Base-by-base conservation (phyloP, 1,140 invertebrate genomes). In the Paraescarpia echinospica region DNA sequence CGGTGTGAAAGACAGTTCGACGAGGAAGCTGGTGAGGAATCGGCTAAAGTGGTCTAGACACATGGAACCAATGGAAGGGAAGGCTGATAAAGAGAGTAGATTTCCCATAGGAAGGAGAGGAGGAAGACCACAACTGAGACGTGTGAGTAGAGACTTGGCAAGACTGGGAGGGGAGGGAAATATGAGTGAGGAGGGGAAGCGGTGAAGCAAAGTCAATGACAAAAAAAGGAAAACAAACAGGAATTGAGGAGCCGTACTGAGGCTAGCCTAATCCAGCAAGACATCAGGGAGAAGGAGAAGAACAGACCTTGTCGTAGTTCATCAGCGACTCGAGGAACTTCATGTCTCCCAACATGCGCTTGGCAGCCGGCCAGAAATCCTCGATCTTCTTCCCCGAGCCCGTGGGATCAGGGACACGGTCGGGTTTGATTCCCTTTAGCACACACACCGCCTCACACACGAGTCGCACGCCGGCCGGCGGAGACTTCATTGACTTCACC, bases 351-450 rank as follows among this genome's bases (percentile, higher is more conserved):
- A 96, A 94, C 93, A 96, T 94, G 94, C 95, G 95, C 94, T 96
- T 96, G 14, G 96, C 95, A 35, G 96, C 95, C 9, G 94, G 95
- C 96, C 96, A 96, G 95, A 93, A 96, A 89, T 96, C 96, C 91
- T 96, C 96, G 93, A 96, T 96, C 94, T 96, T 96, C 93, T 96
- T 96, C 12, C 96, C 96, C 27, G 94, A 95, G 35, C 96, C 96
- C 35, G 94, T 94, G 12, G 96, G 95, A 94, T 96, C 96, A 33
- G 95, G 95, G 9, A 96, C 93, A 90, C 95, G 93, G 34, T 96
- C 96, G 31, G 96, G 95, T 93, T 96, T 96, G 92, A 96, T 94
- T 90, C 95, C 95, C 92, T 95, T 96, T 18, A 96, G 93, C 18
- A 96, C 95, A 94, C 96, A 96, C 22, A 96, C 94, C 90, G 95